A percentile compares a stretch with the other conserved stretches of the same genome.
phyloP scores from a whole-genome alignment of 2,797 vertebrate species.

The Propithecus deckenii region DNA sequence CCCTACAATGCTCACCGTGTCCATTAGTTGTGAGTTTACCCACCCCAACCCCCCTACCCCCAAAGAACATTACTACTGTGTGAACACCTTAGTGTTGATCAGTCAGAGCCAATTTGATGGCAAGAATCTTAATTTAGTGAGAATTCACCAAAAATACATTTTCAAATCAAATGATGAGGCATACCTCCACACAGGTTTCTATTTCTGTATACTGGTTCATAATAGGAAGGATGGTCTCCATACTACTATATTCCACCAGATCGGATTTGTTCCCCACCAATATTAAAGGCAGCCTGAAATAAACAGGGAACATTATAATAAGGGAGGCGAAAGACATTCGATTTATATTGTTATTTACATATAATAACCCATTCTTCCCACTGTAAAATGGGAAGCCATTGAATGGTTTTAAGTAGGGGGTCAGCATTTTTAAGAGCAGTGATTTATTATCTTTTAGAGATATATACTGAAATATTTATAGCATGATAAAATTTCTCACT shows the following conservation, averaged over 20 bases:
- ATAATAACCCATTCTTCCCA: not conserved
- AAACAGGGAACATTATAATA: constrained; percentile 49
- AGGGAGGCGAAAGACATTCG: not conserved
- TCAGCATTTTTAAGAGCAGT: not conserved
- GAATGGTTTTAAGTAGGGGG: not conserved
- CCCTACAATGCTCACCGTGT: too few relatives aligned
- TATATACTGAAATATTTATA: not conserved
- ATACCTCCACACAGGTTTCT: constrained; percentile 98
- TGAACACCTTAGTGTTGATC: too few relatives aligned
- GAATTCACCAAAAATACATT: not conserved
- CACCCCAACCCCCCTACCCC: too few relatives aligned
- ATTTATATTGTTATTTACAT: not conserved
- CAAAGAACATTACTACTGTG: too few relatives aligned
- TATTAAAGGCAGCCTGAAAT: constrained; percentile 94
- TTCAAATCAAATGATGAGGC: constrained; percentile 57
- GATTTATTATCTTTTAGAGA: constrained; percentile 1
- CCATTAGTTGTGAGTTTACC: too few relatives aligned
- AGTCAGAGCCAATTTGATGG: too few relatives aligned
- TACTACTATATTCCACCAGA: constrained; percentile 96
- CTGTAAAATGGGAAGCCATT: not conserved
- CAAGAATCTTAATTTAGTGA: not conserved
- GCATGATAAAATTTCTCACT: not conserved
- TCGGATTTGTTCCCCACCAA: constrained; percentile 98
- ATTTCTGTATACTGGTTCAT: constrained; percentile 98
- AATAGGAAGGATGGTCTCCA: constrained; percentile 97